Evolutionary conservation across 2,797 vertebrate species (phyloP), one percentile per base, ranked within the genome.

Genomic region (Manis javanica): DNA sequence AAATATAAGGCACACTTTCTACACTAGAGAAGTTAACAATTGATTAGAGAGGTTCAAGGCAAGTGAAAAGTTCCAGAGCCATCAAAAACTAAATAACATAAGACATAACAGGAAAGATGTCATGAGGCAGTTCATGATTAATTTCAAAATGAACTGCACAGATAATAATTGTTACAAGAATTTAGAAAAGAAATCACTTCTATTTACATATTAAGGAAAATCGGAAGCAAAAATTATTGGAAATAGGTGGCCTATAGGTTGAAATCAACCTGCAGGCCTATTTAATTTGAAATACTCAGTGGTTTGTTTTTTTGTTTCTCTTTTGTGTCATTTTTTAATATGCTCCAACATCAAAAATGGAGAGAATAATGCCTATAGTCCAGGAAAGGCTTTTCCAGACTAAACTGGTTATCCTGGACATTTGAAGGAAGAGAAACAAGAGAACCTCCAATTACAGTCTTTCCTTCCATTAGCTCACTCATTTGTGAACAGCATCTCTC

Each of bases 31-130:
- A 87, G 53, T 94, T 96, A 96, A 91, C 77, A 81, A 42, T 2
- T 90, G 85, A 88, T 79, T 71, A 42, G 24, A 42, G 24, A 42
- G 7, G 13, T 91, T 93, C 66, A 59, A 85, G 31, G 14, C 37
- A 93, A 88, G 31, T 26, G 57, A 69, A 93, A 97, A 90, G 26
- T 94, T 95, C 95, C 68, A 91, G 86, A 91, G 4, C 24, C 72
- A 86, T 89, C 83, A 91, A 97, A 95, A 94, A 82, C 92, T 97
- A 94, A 93, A 83, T 10, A 95, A 78, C 57, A 79, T 55, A 96
- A 90, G 86, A 91, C 59, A 84, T 66, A 92, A 86, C 46, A 94
- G 39, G 34, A 94, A 91, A 95, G 51, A 95, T 91, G 82, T 71
- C 95, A 96, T 9, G 6, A 94, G 31, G 83, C 39, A 96, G 53